Conservation (phyloP, 2,888 invertebrate genomes). For the Pycnomerus fuliginosus region DNA sequence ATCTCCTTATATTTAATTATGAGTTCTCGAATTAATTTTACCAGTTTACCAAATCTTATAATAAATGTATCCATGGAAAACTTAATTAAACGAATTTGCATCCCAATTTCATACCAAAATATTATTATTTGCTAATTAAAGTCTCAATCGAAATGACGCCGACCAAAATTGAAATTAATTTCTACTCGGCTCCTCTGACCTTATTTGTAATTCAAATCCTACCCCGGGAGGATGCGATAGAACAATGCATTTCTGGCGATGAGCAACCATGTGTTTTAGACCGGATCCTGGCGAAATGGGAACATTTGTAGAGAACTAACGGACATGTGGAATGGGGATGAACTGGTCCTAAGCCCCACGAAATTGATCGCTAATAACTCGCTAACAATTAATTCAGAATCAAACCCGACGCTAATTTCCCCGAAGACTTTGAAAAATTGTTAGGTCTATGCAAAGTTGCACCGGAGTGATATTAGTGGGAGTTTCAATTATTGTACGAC, state of each 20-base stretch:
- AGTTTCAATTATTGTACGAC: conserved; percentile 19
- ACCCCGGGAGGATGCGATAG: conserved; percentile 30
- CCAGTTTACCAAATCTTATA: conserved; percentile 18
- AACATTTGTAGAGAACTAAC: conserved; percentile 25
- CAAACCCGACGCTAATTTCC: conserved; percentile 3
- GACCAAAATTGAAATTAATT: conserved; percentile 48
- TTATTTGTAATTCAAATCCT: conserved; percentile 48
- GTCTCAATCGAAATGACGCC: conserved; percentile 35
- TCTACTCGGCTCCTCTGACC: conserved; percentile 36
- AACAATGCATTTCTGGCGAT: conserved; percentile 26
- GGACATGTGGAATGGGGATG: no score
- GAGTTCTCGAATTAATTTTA: conserved; percentile 19
- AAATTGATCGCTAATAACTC: conserved; percentile 19
- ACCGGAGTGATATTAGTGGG: conserved; percentile 8
- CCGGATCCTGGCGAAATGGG: conserved; percentile 26
- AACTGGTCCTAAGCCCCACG: conserved; percentile 7
- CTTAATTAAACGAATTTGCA: conserved; percentile 44
- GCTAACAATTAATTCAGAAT: conserved; percentile 6
- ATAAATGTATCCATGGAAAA: conserved; percentile 18
- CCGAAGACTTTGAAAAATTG: background rate
- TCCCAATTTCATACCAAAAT: conserved; percentile 40
- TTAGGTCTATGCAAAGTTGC: background rate
- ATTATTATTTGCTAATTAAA: conserved; percentile 46
- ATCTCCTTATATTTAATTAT: conserved; percentile 25
- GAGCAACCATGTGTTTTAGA: conserved; percentile 28